These are phyloP conservation scores for Cassiopea xamachana DNA, from an alignment of 30 jellyfish, hydroid and myxozoan genomes.

Conservation along the genomic window DNA sequence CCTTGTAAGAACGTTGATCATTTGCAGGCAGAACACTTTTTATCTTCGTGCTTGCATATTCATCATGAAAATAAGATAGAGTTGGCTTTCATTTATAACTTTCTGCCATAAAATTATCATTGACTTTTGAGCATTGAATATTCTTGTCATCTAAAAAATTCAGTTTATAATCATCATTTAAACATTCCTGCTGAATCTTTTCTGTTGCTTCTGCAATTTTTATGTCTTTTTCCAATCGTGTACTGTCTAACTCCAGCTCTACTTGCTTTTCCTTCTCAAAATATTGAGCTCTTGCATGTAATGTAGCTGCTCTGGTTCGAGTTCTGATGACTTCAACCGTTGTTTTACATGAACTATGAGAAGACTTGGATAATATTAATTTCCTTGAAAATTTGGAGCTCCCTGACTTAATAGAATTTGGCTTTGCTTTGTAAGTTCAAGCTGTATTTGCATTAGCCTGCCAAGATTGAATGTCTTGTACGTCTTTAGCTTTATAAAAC, in stretches of 20 bases:
- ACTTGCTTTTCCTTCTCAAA: constrained; percentile 9
- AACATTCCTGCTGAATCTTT: constrained; percentile 49
- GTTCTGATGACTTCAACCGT: constrained; percentile 47
- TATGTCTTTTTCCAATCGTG: constrained; percentile 56
- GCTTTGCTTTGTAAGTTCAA: constrained; percentile 26
- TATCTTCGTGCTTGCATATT: constrained; percentile 8
- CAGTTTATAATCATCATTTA: constrained; percentile 39
- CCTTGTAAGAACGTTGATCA: neutral
- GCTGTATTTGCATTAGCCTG: constrained; percentile 22
- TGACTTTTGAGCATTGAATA: constrained; percentile 20
- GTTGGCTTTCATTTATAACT: constrained; percentile 35
- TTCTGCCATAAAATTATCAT: constrained; percentile 30
- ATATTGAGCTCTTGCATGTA: constrained; percentile 24
- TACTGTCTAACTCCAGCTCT: constrained; percentile 34
- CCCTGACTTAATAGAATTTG: constrained; percentile 23
- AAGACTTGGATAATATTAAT: constrained; percentile 1
- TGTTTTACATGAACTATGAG: constrained; percentile 43
- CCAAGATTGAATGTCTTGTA: constrained; percentile 50
- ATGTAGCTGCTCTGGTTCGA: constrained; percentile 32
- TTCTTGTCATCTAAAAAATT: constrained; percentile 39
- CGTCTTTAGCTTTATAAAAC: constrained; percentile 26
- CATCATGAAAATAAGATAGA: constrained; percentile 34
- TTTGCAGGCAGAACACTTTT: neutral
- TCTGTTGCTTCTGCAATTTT: constrained; percentile 55
- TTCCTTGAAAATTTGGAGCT: constrained; percentile 15